phyloP scores from a whole-genome alignment of 2,797 vertebrate genomes.

The Argentina silus region DNA sequence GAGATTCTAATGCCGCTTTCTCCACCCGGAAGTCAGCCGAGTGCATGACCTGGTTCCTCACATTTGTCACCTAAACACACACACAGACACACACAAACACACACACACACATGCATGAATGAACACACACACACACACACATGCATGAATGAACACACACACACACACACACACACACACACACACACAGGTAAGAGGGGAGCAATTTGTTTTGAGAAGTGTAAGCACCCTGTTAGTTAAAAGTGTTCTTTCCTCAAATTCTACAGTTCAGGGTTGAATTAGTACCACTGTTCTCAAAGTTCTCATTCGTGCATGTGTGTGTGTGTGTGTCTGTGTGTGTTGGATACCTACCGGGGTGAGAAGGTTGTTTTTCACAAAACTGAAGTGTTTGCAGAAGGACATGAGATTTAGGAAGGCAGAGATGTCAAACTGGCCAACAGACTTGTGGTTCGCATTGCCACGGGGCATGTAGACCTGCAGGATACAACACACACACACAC shows the following conservation, averaged over 20 bases:
- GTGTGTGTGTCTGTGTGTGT: background rate
- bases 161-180: too few relatives aligned
- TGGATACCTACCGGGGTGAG: conserved; percentile 23
- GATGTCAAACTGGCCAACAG: conserved; percentile 57
- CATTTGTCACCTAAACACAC: conserved; percentile 43
- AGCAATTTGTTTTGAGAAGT: too few relatives aligned
- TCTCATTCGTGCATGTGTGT: background rate
- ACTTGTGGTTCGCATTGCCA: conserved; percentile 29
- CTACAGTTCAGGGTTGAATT: too few relatives aligned
- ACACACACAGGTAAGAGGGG: too few relatives aligned
- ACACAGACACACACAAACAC: background rate
- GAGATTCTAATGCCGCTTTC: conserved; percentile 15
- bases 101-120: background rate
- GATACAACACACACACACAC: background rate
- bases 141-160: background rate
- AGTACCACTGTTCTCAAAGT: too few relatives aligned
- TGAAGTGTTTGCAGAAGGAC: conserved; percentile 48
- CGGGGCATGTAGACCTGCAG: conserved; percentile 57
- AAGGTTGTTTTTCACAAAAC: background rate
- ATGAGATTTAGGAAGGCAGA: conserved; percentile 58
- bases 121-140: background rate
- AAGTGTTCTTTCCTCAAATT: too few relatives aligned
- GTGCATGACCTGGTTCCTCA: conserved; percentile 65
- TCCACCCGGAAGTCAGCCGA: conserved; percentile 50
- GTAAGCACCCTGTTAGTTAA: too few relatives aligned